Evolutionary conservation across 2,113 vertebrate species (phyloP).

Genomic region (Verasper variegatus): DNA sequence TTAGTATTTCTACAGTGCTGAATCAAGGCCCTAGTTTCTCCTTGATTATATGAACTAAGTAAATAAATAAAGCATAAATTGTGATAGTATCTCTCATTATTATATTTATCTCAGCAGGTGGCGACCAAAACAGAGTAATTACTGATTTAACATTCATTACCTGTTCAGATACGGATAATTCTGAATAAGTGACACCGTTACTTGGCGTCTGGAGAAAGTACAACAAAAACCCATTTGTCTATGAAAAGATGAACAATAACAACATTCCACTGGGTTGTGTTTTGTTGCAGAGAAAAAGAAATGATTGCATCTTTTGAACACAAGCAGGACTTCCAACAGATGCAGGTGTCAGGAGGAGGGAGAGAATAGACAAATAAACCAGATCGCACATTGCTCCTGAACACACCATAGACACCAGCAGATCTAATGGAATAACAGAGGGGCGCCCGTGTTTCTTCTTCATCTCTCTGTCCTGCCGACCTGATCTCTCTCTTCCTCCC

Average conservation of each 20-base stretch:
- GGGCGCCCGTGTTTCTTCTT: constrained; percentile 14
- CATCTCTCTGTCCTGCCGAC: not conserved
- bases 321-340: constrained; percentile 10
- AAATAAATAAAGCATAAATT: too few species aligned
- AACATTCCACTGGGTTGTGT: not conserved
- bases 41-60: too few species aligned
- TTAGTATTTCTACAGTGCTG: too few species aligned
- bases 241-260: too few species aligned
- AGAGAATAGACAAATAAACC: not conserved
- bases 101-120: too few species aligned
- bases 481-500: not conserved
- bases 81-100: too few species aligned
- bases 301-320: not conserved
- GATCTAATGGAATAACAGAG: constrained; percentile 32
- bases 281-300: too few species aligned
- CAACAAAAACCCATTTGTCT: too few species aligned
- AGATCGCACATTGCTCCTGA: constrained; percentile 3
- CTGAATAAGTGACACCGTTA: not conserved
- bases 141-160: too few species aligned
- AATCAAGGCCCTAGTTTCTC: too few species aligned
- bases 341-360: not conserved
- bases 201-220: not conserved
- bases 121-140: too few species aligned
- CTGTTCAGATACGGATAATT: too few species aligned
- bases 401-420: constrained; percentile 9